A percentile compares a stretch with the other conserved stretches of the same genome.
Evolutionary conservation across 2,113 vertebrate species (phyloP).

Genomic region (Scopus umbretta): DNA sequence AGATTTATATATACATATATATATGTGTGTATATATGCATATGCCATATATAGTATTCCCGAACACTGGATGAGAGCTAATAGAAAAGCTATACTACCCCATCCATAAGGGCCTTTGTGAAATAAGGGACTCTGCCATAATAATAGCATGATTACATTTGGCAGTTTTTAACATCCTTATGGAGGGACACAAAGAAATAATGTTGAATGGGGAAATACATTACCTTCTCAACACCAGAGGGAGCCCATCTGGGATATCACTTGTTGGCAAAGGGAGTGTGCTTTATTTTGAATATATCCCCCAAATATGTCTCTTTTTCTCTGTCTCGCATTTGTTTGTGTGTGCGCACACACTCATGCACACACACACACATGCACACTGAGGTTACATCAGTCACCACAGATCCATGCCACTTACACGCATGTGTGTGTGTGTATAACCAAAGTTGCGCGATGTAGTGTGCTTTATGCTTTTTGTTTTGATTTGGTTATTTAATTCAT

Average conservation of each 20-base stretch:
- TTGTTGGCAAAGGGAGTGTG: not conserved
- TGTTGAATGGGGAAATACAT: not conserved
- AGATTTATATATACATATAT: not conserved
- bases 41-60: not conserved
- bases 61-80: not conserved
- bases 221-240: constrained; percentile 47
- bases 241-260: not conserved
- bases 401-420: not conserved
- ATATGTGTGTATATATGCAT: not conserved
- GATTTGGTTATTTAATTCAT: constrained; percentile 51
- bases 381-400: not conserved
- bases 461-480: constrained; percentile 24
- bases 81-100: not conserved
- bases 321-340: not conserved
- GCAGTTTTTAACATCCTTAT: not conserved
- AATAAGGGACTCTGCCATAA: not conserved
- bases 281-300: not conserved
- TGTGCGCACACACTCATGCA: no score
- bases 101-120: not conserved
- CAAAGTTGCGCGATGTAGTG: not conserved
- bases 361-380: no score
- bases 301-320: not conserved
- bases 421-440: not conserved
- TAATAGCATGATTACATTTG: not conserved
- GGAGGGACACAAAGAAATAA: not conserved